Base-by-base conservation (phyloP, 2,113 vertebrate species). In the Axis porcinus region DNA sequence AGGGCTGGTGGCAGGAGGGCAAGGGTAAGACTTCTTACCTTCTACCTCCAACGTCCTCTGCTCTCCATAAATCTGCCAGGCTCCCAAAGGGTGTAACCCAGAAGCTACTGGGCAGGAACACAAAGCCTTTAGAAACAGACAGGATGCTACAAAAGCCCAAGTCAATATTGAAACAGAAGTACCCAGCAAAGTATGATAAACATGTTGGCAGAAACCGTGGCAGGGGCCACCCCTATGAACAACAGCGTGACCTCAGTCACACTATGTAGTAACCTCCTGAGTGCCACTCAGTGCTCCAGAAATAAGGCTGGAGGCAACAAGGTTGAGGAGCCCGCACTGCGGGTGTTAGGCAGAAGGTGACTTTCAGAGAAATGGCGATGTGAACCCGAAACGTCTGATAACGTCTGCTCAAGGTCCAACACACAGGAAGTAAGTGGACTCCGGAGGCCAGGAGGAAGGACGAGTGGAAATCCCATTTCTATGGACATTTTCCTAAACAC, bases 141-240 rank as follows among this genome's bases (percentile, higher is more conserved):
- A 74, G 36, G 81, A 33, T 7, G 36, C 17, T 74, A 40, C 67
- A 23, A 43, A 79, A 94, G 45, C 28, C 45, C 57, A 40, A 52
- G 16, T 76, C 55, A 81, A 17, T 27, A 23, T 0, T 43, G 43
- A 64, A 82, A 86, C 27, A 81, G 36, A 90, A 64, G 62, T 33
- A 17, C 21, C 83, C 50, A n/a, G 78, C 2, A 52, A 36, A 81
- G 55, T 25, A 45, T 47, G 43, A 45, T 10, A 47, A 55, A 70
- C 17, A 13, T 0, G 3, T 2, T 30, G n/a, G 40, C 33, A 81
- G n/a, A 60, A 70, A 36, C 81, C 33, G 21, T 0, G 2, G 82
- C 23, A 33, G 36, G 30, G 43, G 45, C 16, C 30, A 45, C 9
- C 67, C 2, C 54, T 57, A 3, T 33, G 67, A 74, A 50, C 21